Evolutionary conservation across 2,113 vertebrate species (phyloP).

Genomic region (Neogale vison): DNA sequence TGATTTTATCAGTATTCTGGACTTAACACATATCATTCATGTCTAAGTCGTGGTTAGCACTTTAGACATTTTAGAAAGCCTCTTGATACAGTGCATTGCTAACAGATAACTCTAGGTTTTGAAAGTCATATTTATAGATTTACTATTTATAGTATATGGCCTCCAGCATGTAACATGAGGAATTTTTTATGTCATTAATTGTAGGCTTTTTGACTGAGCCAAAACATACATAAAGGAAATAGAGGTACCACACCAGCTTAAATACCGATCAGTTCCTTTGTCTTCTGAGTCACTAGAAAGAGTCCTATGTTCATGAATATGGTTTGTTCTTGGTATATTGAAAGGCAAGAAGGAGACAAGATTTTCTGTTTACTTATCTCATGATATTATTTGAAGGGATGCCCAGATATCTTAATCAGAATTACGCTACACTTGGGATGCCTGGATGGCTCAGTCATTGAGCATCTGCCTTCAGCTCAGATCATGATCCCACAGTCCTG

Average conservation of each 20-base stretch:
- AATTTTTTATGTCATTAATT: slow-evolving; percentile 74
- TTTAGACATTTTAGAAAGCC: slow-evolving; percentile 82
- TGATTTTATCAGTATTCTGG: slow-evolving; percentile 80
- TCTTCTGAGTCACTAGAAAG: slow-evolving; percentile 66
- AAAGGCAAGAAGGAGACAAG: slow-evolving; percentile 45
- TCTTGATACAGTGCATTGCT: slow-evolving; percentile 82
- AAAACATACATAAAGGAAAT: slow-evolving; percentile 71
- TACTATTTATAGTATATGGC: slow-evolving; percentile 73
- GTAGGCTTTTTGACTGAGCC: slow-evolving; percentile 76
- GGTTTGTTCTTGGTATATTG: slow-evolving; percentile 56
- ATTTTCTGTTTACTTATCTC: slow-evolving; percentile 67
- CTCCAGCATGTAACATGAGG: slow-evolving; percentile 74
- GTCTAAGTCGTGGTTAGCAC: slow-evolving; percentile 81
- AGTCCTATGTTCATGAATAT: slow-evolving; percentile 48
- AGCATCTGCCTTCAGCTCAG: too few species aligned
- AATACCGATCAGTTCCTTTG: slow-evolving; percentile 31
- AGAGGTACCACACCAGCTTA: slow-evolving; percentile 65
- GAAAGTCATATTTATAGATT: slow-evolving; percentile 62
- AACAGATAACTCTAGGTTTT: slow-evolving; percentile 83
- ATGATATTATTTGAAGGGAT: slow-evolving; percentile 65
- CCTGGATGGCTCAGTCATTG: too few species aligned
- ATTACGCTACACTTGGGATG: neutral
- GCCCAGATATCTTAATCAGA: slow-evolving; percentile 59
- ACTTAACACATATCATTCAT: slow-evolving; percentile 78
- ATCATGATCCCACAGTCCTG: too few species aligned